Base-by-base conservation (phyloP, 2,113 vertebrate species). In the Oxyura jamaicensis region DNA sequence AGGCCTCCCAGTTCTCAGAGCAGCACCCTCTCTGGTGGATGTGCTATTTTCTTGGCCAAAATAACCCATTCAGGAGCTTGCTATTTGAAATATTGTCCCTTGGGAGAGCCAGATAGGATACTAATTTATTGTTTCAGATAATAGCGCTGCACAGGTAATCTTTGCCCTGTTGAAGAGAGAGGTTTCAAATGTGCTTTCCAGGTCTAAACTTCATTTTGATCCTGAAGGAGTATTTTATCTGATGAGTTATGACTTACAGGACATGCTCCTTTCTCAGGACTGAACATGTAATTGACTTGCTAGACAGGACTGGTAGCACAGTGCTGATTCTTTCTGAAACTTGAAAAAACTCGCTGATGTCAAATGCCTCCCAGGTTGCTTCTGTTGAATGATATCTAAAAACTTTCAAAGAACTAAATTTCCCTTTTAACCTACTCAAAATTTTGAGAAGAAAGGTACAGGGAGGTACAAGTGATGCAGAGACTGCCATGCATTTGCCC, bases 131-230 rank as follows among this genome's bases (percentile, higher is more conserved):
- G 69, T 67, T 79, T 75, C 85, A 53, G 78, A 58, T 56, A 35
- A 46, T 21, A 63, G 62, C 53, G 74, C 79, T 89, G 69, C 74
- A 53, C 23, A 25, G 74, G 44, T 66, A 58, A 55, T 66, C 69
- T 86, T 29, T 79, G 81, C 75, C 68, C 48, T 56, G 1, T 28
- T 52, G 83, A 92, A 83, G 39, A 90, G 50, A 55, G 46, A 63
- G 60, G 48, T 76, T 93, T 93, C 75, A 35, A 62, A 75, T 72
- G 41, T 83, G 9, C 67, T 76, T 83, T 63, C 48, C n/a, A 17
- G 83, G 55, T 58, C 65, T 79, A 50, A 86, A 75, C 93, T 92
- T 81, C 79, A 36, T 71, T 88, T 85, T 78, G 78, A 67, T 86
- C 56, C n/a, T 55, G 18, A 44, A 74, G 73, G 75, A 88, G 41